Base-by-base conservation (phyloP, 2,888 invertebrate genomes). In the Rhingia rostrata region DNA sequence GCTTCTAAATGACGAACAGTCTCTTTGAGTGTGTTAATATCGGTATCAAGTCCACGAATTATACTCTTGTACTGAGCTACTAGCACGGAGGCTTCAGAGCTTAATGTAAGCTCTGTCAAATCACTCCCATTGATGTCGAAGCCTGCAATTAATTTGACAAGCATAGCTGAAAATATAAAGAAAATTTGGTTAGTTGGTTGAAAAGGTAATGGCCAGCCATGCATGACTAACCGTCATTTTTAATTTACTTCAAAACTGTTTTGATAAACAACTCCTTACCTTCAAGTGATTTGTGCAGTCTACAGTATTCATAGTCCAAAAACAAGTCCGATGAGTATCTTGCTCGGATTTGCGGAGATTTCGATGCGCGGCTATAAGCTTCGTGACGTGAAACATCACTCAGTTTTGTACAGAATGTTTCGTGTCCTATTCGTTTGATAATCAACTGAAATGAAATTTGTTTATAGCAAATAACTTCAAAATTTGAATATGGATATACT, bases 301-400 rank as follows among this genome's bases (percentile, higher is more conserved):
- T 95, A 89, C 98, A 98, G 92, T 99, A 99, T 92, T 98, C 97
- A 90, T 97, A 97, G 91, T 99, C 99, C 49, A 99, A 93, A 69
- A 98, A 92, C 14, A 99, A 93, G 86, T 99, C 98, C 0, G 92
- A 92, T 3, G 96, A 92, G 69, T 94, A 93, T 90, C 95, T 95
- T 9, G 95, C 96, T 53, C 95, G 93, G 37, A 97, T 94, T 91
- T 99, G 98, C 0, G 99, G 98, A 88, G 97, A 97, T 90, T 99
- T 99, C 22, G 97, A 95, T 12, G 99, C 97, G 89, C 95, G 94
- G 72, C 96, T 96, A 92, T 99, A 99, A 49, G 95, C 93, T 92
- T 99, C 99, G 89, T 97, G 97, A 64, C 96, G 94, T 0, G 96
- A 94, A 70, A 99, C 95, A 87, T 97, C 96, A 64, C 95, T 94